Evolutionary conservation across 2,113 vertebrate species (phyloP).

Genomic region (Nannospalax galili): DNA sequence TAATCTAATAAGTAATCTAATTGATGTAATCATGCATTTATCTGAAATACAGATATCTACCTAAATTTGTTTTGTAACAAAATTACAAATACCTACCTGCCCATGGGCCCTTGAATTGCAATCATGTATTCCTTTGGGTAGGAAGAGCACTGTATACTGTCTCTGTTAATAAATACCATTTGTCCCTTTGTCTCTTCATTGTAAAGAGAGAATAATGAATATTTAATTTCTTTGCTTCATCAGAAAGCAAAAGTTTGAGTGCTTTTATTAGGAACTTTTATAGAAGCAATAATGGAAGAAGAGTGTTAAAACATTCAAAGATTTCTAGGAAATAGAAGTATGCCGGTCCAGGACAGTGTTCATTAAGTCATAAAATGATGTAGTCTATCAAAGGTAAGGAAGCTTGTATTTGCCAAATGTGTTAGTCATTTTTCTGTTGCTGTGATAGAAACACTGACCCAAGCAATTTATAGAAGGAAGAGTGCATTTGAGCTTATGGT

Average conservation of each 20-base stretch:
- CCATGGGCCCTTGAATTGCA: not conserved
- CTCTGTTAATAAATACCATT: not conserved
- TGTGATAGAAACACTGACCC: too few relatives aligned
- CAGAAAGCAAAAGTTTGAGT: conserved; percentile 26
- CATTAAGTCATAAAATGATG: not conserved
- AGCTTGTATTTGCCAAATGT: fast-evolving
- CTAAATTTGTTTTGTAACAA: conserved; percentile 18
- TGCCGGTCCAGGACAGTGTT: not conserved
- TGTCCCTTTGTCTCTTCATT: not conserved
- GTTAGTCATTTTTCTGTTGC: too few relatives aligned
- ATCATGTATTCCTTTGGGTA: not conserved
- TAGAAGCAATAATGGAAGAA: not conserved
- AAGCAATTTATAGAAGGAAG: too few relatives aligned
- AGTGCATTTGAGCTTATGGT: too few relatives aligned
- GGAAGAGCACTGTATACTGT: not conserved
- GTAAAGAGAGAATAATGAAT: not conserved
- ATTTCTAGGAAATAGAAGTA: not conserved
- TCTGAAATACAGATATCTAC: not conserved
- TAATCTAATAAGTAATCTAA: not conserved
- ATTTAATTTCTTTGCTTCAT: conserved; percentile 35
- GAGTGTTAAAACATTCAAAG: not conserved
- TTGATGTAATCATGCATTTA: not conserved
- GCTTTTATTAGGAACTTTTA: not conserved
- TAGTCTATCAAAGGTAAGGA: not conserved
- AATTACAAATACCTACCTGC: not conserved